Base-by-base conservation (phyloP, 2,797 vertebrate species). In the Manis crassicaudata region DNA sequence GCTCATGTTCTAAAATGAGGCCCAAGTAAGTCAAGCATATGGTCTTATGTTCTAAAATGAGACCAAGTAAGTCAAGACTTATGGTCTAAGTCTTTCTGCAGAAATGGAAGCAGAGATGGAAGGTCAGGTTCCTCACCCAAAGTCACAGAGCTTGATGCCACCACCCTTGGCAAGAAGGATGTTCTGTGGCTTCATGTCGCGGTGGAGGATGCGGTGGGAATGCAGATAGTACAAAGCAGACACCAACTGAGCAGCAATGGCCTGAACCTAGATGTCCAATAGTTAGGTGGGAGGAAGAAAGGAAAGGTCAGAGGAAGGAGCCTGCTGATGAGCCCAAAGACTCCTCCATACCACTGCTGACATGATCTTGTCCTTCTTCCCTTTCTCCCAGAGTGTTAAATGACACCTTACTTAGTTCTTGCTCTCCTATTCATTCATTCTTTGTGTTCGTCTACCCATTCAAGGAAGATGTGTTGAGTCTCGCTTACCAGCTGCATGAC, bases 161-260 rank as follows among this genome's bases (percentile, higher is more conserved):
- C 99, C 99, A 3, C 98, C 99, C 98, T 99, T 99, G 29, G 99
- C 99, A 85, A 99, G 97, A 46, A 99, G 98, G 93, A 99, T 99
- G 96, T 99, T 99, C 98, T 99, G 99, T 40, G 99, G 99, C 96
- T 99, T 99, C 99, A 99, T 99, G 98, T 99, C 99, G 1, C 99
- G 99, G 96, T 99, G 99, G 87, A 99, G 99, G 96, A 99, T 99
- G 12, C 99, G 99, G 97, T 99, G 99, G 83, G 99, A 99, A 96
- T 99, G 99, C 95, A 99, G 98, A 97, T 99, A 99, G 97, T 99
- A 99, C 80, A 99, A 98, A 73, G 99, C 99, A 1, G 99, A 99
- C 43, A 99, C 99, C 95, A 99, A 98, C 62, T 99, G 99, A 95
- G 99, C 99, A 92, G 99, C 99, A 29, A 99, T 99, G 92, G 98